These are phyloP conservation scores for Pelobates fuscus DNA, from an alignment of 2,113 vertebrate species.

Conservation along the genomic window DNA sequence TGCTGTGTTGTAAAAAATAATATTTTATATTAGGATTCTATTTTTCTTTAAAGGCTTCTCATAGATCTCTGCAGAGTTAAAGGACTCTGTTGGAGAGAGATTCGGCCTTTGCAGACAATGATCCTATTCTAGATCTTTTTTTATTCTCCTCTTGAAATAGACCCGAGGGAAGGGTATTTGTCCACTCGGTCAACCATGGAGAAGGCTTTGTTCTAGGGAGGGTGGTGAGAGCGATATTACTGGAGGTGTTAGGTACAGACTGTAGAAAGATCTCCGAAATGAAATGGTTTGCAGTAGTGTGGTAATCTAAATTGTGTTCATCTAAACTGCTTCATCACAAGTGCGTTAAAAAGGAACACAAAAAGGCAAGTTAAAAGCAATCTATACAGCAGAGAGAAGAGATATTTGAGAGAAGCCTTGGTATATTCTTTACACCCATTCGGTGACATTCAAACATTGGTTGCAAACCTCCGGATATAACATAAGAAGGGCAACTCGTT, in stretches of 20 bases:
- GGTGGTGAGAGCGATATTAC: background rate
- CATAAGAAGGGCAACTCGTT: too few relatives aligned
- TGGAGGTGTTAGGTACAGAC: background rate
- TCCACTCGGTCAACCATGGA: slow-evolving; percentile 55
- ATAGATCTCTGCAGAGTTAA: slow-evolving; percentile 22
- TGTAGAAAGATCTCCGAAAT: background rate
- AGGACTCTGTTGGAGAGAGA: slow-evolving; percentile 47
- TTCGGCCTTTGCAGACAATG: slow-evolving; percentile 53
- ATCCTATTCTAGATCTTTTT: slow-evolving; percentile 57
- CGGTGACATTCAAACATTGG: too few relatives aligned
- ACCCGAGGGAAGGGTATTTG: slow-evolving; percentile 58
- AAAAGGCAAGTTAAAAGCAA: too few relatives aligned
- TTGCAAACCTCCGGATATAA: too few relatives aligned
- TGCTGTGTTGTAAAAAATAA: background rate
- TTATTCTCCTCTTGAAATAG: slow-evolving; percentile 66
- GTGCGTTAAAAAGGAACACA: too few relatives aligned
- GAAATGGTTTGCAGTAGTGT: background rate
- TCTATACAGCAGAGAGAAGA: too few relatives aligned
- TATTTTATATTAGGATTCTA: slow-evolving; percentile 38
- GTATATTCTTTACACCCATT: too few relatives aligned
- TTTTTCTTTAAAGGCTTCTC: slow-evolving; percentile 13
- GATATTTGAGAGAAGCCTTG: too few relatives aligned
- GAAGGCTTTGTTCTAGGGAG: slow-evolving; percentile 44
- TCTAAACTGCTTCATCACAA: background rate
- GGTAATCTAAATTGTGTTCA: background rate